Conservation (phyloP, 2,888 invertebrate genomes). For the Epinotia demarniana region DNA sequence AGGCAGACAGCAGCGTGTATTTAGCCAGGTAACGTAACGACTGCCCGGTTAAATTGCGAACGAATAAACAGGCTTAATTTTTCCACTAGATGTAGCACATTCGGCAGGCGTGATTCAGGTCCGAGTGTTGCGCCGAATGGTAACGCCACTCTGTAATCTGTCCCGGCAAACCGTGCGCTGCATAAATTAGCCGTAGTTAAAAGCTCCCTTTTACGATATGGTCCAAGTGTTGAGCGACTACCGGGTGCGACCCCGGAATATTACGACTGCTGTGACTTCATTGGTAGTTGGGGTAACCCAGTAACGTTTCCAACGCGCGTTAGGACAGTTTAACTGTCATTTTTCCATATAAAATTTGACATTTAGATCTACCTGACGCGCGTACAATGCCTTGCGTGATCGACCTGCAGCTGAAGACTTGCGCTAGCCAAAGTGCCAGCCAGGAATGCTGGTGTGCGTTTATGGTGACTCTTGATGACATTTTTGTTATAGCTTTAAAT, state of each 20-base stretch:
- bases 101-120: slow-evolving; percentile 68
- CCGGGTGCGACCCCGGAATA: no score
- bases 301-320: no score
- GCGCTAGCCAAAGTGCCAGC: no score
- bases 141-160: slow-evolving; percentile 80
- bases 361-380: no score
- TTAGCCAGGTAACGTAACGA: not conserved
- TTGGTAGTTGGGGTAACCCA: not conserved
- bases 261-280: not conserved
- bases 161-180: slow-evolving; percentile 75
- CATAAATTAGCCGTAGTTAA: slow-evolving; percentile 82
- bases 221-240: slow-evolving; percentile 17
- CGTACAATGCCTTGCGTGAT: no score
- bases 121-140: slow-evolving; percentile 64
- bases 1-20: not conserved
- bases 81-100: slow-evolving; percentile 65
- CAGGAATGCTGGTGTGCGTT: no score
- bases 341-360: no score
- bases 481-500: no score
- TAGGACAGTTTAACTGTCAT: no score
- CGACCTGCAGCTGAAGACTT: no score
- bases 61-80: slow-evolving; percentile 66
- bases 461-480: no score
- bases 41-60: slow-evolving; percentile 53
- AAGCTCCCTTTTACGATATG: slow-evolving; percentile 68